phyloP scores from a whole-genome alignment of 2,888 invertebrate genomes.

The Drosophila fulvimacula region DNA sequence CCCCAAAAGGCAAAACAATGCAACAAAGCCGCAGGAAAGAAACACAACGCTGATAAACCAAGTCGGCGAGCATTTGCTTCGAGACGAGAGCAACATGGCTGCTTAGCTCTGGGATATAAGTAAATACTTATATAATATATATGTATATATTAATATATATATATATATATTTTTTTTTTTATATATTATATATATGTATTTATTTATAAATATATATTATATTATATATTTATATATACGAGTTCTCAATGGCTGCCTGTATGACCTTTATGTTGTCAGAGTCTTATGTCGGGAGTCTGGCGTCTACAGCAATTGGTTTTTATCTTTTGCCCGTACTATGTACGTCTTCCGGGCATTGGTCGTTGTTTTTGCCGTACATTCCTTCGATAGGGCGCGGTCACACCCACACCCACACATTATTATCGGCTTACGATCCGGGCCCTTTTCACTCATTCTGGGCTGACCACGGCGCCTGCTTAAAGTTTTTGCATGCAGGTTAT shows the following conservation, averaged over 20 bases:
- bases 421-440: constrained; percentile 53
- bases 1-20: constrained; percentile 42
- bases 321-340: constrained; percentile 51
- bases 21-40: constrained; percentile 35
- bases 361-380: constrained; percentile 15
- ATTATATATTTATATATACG: not conserved
- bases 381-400: constrained; percentile 45
- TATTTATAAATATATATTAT: not conserved
- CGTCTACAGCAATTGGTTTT: constrained; percentile 26
- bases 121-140: too few relatives aligned
- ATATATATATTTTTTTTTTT: not conserved
- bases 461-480: constrained; percentile 58
- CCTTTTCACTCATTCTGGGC: constrained; percentile 22
- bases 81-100: constrained; percentile 31
- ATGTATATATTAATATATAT: not conserved
- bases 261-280: constrained; percentile 39
- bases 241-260: constrained; percentile 2
- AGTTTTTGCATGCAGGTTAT: constrained; percentile 66
- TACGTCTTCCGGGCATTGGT: constrained; percentile 66
- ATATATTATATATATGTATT: not conserved
- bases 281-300: constrained; percentile 10
- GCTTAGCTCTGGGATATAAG: constrained; percentile 7
- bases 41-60: constrained; percentile 49
- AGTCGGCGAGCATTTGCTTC: constrained; percentile 13
- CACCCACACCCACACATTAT: constrained; percentile 36